Conservation (phyloP, 2,113 vertebrate genomes). For the Rhabdomys dilectus region DNA sequence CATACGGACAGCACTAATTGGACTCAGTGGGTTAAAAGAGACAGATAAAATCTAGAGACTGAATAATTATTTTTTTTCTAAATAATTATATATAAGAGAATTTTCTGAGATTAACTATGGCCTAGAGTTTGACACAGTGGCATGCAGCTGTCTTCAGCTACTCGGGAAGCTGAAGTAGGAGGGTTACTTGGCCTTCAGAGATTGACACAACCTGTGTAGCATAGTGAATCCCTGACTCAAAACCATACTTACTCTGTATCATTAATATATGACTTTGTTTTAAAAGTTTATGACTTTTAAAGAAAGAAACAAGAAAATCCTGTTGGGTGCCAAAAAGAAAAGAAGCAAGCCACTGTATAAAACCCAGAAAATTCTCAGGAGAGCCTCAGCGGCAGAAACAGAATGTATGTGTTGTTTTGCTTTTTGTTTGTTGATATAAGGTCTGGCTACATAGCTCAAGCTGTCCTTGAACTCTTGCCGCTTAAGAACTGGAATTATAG, state of each 20-base stretch:
- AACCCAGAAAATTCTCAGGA: not conserved
- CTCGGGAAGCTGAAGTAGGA: not conserved
- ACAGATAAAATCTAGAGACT: not conserved
- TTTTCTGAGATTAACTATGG: conserved; percentile 40
- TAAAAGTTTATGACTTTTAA: conserved; percentile 6
- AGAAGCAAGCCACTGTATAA: not conserved
- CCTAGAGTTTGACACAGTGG: not conserved
- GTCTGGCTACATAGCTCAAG: not conserved
- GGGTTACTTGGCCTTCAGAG: not conserved
- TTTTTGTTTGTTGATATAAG: not conserved
- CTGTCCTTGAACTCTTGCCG: not conserved
- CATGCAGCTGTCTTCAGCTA: not conserved
- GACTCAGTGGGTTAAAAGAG: conserved; percentile 24
- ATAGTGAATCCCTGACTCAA: not conserved
- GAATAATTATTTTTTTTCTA: not conserved
- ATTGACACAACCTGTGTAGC: not conserved
- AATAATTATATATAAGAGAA: not conserved
- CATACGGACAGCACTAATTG: not conserved
- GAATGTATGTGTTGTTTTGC: not conserved
- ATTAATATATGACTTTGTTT: not conserved
- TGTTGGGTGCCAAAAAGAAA: not conserved
- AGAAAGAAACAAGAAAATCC: not conserved
- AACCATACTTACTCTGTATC: not conserved
- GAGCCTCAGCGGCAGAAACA: not conserved
- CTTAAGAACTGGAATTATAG: not conserved